Evolutionary conservation across 2,888 invertebrate genomes (phyloP).

Genomic region (Halictus quadricinctus): DNA sequence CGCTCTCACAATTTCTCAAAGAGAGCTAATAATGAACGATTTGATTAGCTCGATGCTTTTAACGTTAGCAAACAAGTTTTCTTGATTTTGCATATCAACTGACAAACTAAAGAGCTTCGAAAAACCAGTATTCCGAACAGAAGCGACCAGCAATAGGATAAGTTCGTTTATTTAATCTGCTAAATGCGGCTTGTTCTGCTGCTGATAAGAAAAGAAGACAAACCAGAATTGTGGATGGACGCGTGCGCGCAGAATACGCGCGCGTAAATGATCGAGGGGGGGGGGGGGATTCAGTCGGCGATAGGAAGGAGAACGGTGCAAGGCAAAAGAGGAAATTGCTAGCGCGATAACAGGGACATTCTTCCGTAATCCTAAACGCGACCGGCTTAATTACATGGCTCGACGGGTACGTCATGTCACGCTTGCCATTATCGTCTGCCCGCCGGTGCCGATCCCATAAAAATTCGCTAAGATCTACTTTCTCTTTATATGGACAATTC

Average conservation of each 20-base stretch:
- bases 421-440: constrained; percentile 52
- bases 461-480: constrained; percentile 66
- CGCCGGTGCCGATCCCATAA: constrained; percentile 49
- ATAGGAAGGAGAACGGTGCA: neutral
- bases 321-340: constrained; percentile 21
- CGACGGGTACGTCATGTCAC: constrained; percentile 4
- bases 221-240: neutral
- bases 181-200: neutral
- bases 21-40: neutral
- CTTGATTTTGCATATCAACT: neutral
- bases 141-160: neutral
- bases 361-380: constrained; percentile 56
- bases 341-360: constrained; percentile 40
- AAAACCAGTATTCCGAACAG: neutral
- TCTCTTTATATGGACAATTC: constrained; percentile 71
- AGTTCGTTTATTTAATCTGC: neutral
- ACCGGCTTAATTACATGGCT: constrained; percentile 50
- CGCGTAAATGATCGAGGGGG: neutral
- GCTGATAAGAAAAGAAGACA: constrained; percentile 6
- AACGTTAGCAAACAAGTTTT: neutral
- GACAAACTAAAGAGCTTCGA: neutral
- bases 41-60: neutral
- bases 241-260: neutral
- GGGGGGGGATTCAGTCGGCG: neutral
- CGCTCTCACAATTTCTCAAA: neutral